These are phyloP conservation scores for Grammomys surdaster DNA, from an alignment of 2,113 vertebrate species.

Conservation along the genomic window DNA sequence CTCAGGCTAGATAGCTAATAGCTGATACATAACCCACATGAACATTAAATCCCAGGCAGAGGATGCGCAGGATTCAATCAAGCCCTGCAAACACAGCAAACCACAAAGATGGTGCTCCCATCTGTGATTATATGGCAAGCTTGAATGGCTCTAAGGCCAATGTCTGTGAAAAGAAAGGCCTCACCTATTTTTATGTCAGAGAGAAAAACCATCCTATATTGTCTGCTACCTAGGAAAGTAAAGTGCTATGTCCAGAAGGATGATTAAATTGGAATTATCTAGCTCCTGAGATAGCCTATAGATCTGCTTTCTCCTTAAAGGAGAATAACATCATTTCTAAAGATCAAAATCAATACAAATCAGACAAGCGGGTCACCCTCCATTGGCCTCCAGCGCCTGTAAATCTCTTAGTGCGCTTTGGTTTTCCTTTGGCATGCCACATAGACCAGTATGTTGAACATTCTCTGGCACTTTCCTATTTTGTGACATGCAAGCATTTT, in stretches of 20 bases:
- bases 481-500: constrained; percentile 39
- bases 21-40: not conserved
- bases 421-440: not conserved
- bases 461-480: constrained; percentile 12
- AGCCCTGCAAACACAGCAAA: constrained; percentile 10
- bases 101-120: not conserved
- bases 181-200: constrained; percentile 56
- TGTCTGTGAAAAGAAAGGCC: constrained; percentile 8
- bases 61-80: not conserved
- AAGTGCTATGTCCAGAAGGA: not conserved
- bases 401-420: not conserved
- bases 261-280: constrained; percentile 51
- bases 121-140: constrained; percentile 15
- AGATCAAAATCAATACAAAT: constrained; percentile 65
- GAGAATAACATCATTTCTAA: constrained; percentile 48
- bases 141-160: constrained; percentile 42
- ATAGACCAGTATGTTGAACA: not conserved
- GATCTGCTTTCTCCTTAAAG: constrained; percentile 58
- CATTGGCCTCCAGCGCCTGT: constrained; percentile 7
- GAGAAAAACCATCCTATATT: constrained; percentile 25
- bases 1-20: constrained; percentile 28
- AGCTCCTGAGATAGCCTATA: constrained; percentile 45
- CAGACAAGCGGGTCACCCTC: constrained; percentile 41
- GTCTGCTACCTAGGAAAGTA: constrained; percentile 24
- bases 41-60: not conserved